Percentiles rank a stretch among this genome's conserved stretches.
These are phyloP conservation scores for Euleptes europaea DNA, from an alignment of 2,113 vertebrate genomes.

Conservation along the genomic window DNA sequence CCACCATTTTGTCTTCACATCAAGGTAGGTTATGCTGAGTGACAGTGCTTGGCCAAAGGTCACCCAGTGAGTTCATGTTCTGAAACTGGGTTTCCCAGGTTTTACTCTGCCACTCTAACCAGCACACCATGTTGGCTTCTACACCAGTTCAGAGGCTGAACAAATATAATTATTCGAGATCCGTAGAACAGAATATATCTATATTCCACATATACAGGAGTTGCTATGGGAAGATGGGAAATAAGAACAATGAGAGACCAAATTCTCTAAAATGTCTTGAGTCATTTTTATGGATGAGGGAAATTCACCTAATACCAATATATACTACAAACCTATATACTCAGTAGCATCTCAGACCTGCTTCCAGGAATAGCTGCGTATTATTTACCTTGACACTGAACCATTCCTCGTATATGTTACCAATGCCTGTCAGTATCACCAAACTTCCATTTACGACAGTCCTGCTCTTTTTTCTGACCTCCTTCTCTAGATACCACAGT, in stretches of 20 bases:
- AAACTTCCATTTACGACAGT: background rate
- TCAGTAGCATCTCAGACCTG: background rate
- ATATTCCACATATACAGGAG: background rate
- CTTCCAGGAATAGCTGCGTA: background rate
- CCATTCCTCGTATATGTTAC: background rate
- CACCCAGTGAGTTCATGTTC: too few relatives aligned
- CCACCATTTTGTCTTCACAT: too few relatives aligned
- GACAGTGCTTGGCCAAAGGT: too few relatives aligned
- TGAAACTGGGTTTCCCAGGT: too few relatives aligned
- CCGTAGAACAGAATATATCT: background rate
- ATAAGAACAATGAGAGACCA: background rate
- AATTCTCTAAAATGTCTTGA: background rate
- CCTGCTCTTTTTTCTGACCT: background rate
- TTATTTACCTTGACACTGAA: background rate
- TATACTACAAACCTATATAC: too few relatives aligned
- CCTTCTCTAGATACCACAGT: background rate
- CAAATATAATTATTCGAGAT: background rate
- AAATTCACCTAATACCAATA: too few relatives aligned
- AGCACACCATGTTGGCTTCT: too few relatives aligned
- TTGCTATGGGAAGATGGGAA: background rate
- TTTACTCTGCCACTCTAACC: too few relatives aligned
- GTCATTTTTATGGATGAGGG: background rate
- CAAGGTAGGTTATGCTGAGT: too few relatives aligned
- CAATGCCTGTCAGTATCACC: background rate
- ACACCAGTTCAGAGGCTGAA: background rate